Base-by-base conservation (phyloP, 2,888 invertebrate species). In the Epirrhoe alternata region DNA sequence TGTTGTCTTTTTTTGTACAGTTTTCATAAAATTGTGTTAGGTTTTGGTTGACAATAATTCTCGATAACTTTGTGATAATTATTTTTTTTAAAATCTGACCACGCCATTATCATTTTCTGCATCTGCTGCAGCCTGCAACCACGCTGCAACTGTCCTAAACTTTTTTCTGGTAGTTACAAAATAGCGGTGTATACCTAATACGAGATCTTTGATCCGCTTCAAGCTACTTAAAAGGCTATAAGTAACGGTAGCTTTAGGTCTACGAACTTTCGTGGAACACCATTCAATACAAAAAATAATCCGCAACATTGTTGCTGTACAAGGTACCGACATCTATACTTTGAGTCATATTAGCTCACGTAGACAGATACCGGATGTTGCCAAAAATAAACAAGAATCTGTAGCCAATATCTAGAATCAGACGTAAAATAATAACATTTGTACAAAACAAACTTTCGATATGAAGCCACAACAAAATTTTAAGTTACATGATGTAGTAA, bases 321-420 rank as follows among this genome's bases (percentile, higher is more conserved):
- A 47, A 16, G 1, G 14, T 47, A 47, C 47, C 47, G 47, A 14
- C 16, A 12, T 4, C 5, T 12, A 31, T 6, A 33, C 7, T 42
- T 12, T 42, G 38, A 42, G 14, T 45, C 56, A 55, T 24, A 55
- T 12, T 6, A 24, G 12, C 16, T 35, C 38, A 17, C 38, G n/a
- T 30, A 38, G 17, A 54, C 30, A 30, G 16, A 55, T 45, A 59
- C 38, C 16, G 47, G 64, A 16, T 58, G n/a, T 49, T 49, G 38
- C 53, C 47, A 35, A 54, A 64, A 58, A 58, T 53, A 58, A 58
- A 58, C 38, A 33, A 35, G 47, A 47, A 17, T 47, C 45, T 16
- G 56, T 24, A 55, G 14, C 31, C 51, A 50, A 50, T 50, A 51
- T 30, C 8, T 6, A 30, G 30, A 51, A 6, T 30, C 51, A 31